Conservation (phyloP, 2,797 vertebrate species). For the Peromyscus nudipes region DNA sequence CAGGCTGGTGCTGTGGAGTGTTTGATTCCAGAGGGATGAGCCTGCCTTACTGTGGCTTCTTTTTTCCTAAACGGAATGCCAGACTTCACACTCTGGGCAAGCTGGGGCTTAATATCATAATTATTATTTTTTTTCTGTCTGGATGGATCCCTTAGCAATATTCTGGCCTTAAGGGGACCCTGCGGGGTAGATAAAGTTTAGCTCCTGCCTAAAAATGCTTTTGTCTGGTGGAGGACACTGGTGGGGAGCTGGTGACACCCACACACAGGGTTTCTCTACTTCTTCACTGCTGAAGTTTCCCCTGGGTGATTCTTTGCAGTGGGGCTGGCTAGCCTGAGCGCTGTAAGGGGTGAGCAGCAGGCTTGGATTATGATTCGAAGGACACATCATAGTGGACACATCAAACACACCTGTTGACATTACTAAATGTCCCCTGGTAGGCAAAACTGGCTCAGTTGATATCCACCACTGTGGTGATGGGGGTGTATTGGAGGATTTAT, state of each 20-base stretch:
- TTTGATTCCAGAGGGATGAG: not conserved
- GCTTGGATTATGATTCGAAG: not conserved
- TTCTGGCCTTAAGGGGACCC: not conserved
- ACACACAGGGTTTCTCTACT: not conserved
- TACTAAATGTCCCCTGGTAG: not conserved
- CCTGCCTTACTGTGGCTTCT: not conserved
- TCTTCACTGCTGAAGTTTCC: not conserved
- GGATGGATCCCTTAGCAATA: not conserved
- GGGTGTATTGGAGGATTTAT: too few relatives aligned
- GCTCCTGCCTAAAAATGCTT: too few relatives aligned
- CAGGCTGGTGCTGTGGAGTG: too few relatives aligned
- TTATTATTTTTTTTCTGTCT: not conserved
- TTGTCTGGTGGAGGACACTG: not conserved
- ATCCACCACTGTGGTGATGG: rapidly evolving
- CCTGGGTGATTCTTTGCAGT: not conserved
- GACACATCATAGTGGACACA: too few relatives aligned
- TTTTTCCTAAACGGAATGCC: not conserved
- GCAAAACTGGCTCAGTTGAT: not conserved
- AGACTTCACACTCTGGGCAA: not conserved
- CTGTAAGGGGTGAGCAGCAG: not conserved
- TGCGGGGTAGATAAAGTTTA: not conserved
- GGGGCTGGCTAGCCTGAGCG: not conserved
- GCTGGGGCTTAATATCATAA: not conserved
- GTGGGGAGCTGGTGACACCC: not conserved
- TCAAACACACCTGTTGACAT: not conserved